Conservation (phyloP, 2,797 vertebrate species). For the Poeciliopsis turneri region DNA sequence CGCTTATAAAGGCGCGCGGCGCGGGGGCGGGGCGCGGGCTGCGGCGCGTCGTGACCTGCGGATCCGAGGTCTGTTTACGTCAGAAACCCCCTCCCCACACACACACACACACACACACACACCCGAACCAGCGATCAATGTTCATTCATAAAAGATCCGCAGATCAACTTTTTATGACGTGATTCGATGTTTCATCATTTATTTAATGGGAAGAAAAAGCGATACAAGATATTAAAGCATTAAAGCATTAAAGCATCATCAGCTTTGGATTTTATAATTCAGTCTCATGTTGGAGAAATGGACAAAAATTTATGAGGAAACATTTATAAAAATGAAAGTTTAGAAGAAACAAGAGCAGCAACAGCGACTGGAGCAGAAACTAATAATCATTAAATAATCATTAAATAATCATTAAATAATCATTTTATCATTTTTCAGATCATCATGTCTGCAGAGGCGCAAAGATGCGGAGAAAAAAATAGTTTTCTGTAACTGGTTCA, state of each 20-base stretch:
- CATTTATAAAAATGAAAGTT: neutral
- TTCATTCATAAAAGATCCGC: conserved; percentile 68
- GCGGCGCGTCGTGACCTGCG: conserved; percentile 65
- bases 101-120: neutral
- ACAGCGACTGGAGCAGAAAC: neutral
- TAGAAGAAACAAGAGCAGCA: neutral
- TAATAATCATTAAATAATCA: neutral
- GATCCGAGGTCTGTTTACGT: conserved; percentile 63
- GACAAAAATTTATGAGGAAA: neutral
- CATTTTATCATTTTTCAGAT: neutral
- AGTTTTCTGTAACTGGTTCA: neutral
- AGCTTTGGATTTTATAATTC: neutral
- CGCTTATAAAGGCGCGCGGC: conserved; percentile 41
- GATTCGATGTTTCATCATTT: neutral
- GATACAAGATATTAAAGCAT: neutral
- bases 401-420: too few relatives aligned
- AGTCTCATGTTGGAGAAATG: neutral
- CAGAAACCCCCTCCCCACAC: conserved; percentile 29
- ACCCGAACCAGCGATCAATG: conserved; percentile 2
- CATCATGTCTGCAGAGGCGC: neutral
- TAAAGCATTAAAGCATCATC: neutral
- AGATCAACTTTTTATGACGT: neutral
- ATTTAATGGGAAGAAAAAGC: neutral
- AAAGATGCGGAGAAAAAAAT: neutral
- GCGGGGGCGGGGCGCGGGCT: conserved; percentile 44